Conservation (phyloP, 2,113 vertebrate genomes). For the Anguilla rostrata region DNA sequence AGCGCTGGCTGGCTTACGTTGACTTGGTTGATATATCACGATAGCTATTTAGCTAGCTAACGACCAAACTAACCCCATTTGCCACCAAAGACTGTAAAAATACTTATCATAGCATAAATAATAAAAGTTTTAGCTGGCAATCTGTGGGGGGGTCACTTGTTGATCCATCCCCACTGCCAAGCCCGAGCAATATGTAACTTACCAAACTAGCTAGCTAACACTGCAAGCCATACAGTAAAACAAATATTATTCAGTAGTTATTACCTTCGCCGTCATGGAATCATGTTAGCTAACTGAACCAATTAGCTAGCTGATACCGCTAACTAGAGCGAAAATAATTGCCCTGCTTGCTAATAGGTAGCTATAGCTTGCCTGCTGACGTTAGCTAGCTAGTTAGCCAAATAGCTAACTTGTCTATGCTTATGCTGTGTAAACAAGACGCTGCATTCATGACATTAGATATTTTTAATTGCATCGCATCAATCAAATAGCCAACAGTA, state of each 20-base stretch:
- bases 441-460: neutral
- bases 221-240: neutral
- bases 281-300: neutral
- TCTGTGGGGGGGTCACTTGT: slow-evolving; percentile 3
- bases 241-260: neutral
- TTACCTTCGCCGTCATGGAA: neutral
- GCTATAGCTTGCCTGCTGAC: neutral
- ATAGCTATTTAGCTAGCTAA: neutral
- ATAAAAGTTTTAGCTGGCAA: neutral
- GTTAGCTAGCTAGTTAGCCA: neutral
- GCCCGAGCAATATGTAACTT: neutral
- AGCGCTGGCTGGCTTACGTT: too few relatives aligned
- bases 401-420: neutral
- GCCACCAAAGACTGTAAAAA: neutral
- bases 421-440: slow-evolving; percentile 5
- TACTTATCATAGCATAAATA: too few relatives aligned
- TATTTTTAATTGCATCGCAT: neutral
- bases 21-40: neutral
- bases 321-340: neutral
- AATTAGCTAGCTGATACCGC: neutral
- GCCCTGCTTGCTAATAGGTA: neutral
- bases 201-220: neutral
- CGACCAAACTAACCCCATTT: neutral
- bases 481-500: neutral
- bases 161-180: neutral